Evolutionary conservation across 2,888 invertebrate genomes (phyloP).

Genomic region (Xanthorhoe spadicearia): DNA sequence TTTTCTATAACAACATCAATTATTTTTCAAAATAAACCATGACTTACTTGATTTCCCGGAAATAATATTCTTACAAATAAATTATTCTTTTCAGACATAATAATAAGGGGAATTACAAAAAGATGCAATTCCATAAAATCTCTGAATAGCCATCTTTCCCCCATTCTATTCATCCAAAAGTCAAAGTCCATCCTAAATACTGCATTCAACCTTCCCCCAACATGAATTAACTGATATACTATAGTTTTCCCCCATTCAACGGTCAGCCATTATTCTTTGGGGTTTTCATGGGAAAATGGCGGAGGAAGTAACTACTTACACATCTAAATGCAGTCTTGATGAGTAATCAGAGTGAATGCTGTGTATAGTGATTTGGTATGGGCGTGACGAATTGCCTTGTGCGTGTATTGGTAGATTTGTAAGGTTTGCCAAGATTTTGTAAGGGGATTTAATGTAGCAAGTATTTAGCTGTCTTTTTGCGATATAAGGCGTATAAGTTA

Average conservation of each 20-base stretch:
- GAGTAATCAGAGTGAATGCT: slow-evolving; percentile 58
- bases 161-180: slow-evolving; percentile 43
- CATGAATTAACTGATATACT: slow-evolving; percentile 49
- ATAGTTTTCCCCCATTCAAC: slow-evolving; percentile 52
- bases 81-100: background rate
- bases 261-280: slow-evolving; percentile 56
- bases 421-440: slow-evolving; percentile 9
- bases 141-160: slow-evolving; percentile 28
- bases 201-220: slow-evolving; percentile 41
- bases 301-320: slow-evolving; percentile 63
- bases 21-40: background rate
- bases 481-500: too few species aligned
- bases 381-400: slow-evolving; percentile 41
- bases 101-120: slow-evolving; percentile 20
- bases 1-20: background rate
- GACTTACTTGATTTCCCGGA: background rate
- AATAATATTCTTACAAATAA: slow-evolving; percentile 1
- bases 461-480: too few species aligned
- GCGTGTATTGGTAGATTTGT: slow-evolving; percentile 23
- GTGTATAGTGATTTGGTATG: slow-evolving; percentile 45
- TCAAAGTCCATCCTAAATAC: slow-evolving; percentile 43
- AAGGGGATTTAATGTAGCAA: too few species aligned
- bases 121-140: slow-evolving; percentile 28
- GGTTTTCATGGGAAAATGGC: slow-evolving; percentile 54
- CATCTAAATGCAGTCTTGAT: slow-evolving; percentile 59